These are phyloP conservation scores for Phyllostomus discolor DNA, from an alignment of 2,113 vertebrate genomes.

Conservation along the genomic window DNA sequence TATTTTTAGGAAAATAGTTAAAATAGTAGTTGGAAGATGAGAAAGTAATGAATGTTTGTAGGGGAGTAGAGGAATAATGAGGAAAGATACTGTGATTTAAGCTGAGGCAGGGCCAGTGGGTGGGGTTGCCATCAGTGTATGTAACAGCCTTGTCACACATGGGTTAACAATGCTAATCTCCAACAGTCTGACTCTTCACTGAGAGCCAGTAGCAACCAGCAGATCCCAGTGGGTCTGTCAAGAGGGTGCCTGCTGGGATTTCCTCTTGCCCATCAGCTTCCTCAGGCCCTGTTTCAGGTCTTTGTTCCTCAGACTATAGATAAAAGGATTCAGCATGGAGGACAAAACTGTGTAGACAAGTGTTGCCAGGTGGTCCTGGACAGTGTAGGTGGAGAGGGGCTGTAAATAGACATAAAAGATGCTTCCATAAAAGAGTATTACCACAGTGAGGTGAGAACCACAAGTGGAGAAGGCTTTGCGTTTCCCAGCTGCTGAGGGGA, in stretches of 20 bases:
- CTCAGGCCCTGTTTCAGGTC: slow-evolving; percentile 46
- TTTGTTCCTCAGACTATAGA: slow-evolving; percentile 60
- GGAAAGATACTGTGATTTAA: not conserved
- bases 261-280: not conserved
- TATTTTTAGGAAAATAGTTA: not conserved
- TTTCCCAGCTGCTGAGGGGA: slow-evolving; percentile 61
- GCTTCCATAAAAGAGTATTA: slow-evolving; percentile 64
- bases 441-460: slow-evolving; percentile 57
- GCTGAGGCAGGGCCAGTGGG: not conserved
- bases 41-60: not conserved
- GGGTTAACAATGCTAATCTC: not conserved
- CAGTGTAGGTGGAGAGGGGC: slow-evolving; percentile 53
- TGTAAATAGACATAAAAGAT: slow-evolving; percentile 69
- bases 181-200: not conserved
- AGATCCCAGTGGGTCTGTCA: not conserved
- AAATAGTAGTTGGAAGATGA: not conserved
- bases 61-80: not conserved
- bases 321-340: slow-evolving; percentile 57
- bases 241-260: not conserved
- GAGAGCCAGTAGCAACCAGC: not conserved
- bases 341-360: slow-evolving; percentile 45
- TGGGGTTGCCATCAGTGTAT: not conserved
- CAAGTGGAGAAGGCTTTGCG: slow-evolving; percentile 66
- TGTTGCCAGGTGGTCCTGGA: slow-evolving; percentile 40
- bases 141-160: not conserved